Percentiles rank a stretch among this genome's conserved stretches.
Conservation (phyloP, 2,797 vertebrate species). For the Gallinago nigripennis region DNA sequence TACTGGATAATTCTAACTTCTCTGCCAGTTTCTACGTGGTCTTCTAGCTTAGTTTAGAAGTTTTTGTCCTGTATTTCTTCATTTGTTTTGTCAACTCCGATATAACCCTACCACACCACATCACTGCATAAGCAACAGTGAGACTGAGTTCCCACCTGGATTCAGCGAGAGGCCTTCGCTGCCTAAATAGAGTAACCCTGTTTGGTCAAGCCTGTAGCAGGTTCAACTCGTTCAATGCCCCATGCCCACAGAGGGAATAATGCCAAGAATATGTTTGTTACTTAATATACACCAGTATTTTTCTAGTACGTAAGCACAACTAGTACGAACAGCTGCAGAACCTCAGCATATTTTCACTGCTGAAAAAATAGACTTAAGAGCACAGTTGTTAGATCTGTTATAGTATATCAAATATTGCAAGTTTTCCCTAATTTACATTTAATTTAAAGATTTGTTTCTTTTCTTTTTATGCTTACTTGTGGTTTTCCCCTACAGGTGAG, state of each 20-base stretch:
- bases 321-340: not conserved
- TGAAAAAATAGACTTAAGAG: not conserved
- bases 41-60: not conserved
- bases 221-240: not conserved
- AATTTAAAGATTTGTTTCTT: not conserved
- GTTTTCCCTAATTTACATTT: not conserved
- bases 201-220: not conserved
- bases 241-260: not conserved
- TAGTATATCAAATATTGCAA: not conserved
- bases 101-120: not conserved
- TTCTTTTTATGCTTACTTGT: not conserved
- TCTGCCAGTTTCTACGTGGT: not conserved
- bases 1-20: not conserved
- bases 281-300: not conserved
- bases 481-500: not conserved
- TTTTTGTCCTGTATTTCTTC: not conserved
- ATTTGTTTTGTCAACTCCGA: not conserved
- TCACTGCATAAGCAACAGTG: rapidly evolving
- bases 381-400: not conserved
- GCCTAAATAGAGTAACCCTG: rapidly evolving
- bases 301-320: not conserved
- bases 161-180: not conserved
- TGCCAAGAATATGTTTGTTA: not conserved
- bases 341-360: not conserved
- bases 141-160: not conserved